Evolutionary conservation across 1,140 invertebrate genomes (phyloP).

Genomic region (Drosophila sulfurigaster): DNA sequence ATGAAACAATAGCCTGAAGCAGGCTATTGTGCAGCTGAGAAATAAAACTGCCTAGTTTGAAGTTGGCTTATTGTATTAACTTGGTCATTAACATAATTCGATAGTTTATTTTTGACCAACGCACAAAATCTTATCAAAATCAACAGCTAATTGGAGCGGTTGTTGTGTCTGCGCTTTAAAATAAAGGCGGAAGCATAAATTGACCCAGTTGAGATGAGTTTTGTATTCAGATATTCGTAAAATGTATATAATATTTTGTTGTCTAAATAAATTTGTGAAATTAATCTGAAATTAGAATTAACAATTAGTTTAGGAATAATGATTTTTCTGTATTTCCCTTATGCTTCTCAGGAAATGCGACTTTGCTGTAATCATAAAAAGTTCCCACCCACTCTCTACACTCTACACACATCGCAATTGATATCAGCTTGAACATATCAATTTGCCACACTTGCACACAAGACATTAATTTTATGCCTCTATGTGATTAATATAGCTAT

Average conservation of each 20-base stretch:
- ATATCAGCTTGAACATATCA: slow-evolving; percentile 71
- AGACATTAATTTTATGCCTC: slow-evolving; percentile 77
- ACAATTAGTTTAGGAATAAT: no score
- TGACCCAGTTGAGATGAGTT: slow-evolving; percentile 5
- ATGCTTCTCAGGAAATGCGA: no score
- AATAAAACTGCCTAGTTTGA: slow-evolving; percentile 40
- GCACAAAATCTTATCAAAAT: slow-evolving; percentile 19
- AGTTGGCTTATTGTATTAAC: slow-evolving; percentile 15
- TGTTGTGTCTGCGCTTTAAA: slow-evolving; percentile 10
- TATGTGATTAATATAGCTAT: slow-evolving; percentile 68
- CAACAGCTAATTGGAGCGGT: slow-evolving; percentile 28
- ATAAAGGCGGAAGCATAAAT: slow-evolving; percentile 14
- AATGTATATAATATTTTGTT: not conserved
- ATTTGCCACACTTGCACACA: slow-evolving; percentile 70
- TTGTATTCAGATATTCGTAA: not conserved
- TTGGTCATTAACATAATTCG: slow-evolving; percentile 34
- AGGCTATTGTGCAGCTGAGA: not conserved
- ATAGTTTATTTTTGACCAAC: slow-evolving; percentile 11
- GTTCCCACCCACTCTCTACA: slow-evolving; percentile 67
- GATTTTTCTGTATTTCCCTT: no score
- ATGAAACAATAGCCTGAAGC: slow-evolving; percentile 35
- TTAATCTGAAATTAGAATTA: no score
- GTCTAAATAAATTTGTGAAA: not conserved
- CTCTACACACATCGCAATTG: slow-evolving; percentile 55
- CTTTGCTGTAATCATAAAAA: not conserved